Conservation (phyloP, 2,888 invertebrate species). For the Limnephilus rhombicus region DNA sequence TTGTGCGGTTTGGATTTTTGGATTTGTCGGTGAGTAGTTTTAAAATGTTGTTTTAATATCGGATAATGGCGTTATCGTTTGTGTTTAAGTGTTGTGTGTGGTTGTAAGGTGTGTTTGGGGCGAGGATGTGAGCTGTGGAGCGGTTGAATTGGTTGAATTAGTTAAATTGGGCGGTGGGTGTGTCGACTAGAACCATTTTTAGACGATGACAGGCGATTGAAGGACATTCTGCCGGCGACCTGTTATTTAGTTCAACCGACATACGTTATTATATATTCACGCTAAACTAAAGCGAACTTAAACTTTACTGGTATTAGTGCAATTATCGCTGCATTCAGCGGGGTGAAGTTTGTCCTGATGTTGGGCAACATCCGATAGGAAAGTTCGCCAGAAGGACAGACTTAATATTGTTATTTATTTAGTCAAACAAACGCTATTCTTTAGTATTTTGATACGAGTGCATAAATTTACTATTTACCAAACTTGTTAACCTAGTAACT, state of each 20-base stretch:
- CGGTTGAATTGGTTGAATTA: neutral
- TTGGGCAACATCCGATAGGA: neutral
- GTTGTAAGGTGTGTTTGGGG: too few species aligned
- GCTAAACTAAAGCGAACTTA: neutral
- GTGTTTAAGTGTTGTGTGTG: too few species aligned
- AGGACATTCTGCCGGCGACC: conserved; percentile 44
- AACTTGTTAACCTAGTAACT: too few species aligned
- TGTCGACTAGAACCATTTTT: conserved; percentile 58
- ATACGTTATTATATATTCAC: neutral
- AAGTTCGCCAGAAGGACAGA: neutral
- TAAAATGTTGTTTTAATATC: neutral
- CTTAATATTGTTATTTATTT: neutral
- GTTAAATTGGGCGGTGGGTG: conserved; percentile 50
- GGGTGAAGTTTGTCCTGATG: neutral
- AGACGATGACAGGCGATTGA: conserved; percentile 59
- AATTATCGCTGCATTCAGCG: neutral
- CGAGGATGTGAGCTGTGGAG: neutral
- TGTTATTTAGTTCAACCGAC: conserved; percentile 12
- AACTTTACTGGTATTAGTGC: neutral
- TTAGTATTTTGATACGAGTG: neutral
- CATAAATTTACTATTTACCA: neutral
- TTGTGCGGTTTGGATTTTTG: neutral
- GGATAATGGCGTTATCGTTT: too few species aligned
- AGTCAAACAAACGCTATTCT: neutral
- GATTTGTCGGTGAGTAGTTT: neutral